Percentiles rank a stretch among this genome's conserved stretches.
phyloP scores from a whole-genome alignment of 2,113 vertebrate genomes.

The Cathartes aura region DNA sequence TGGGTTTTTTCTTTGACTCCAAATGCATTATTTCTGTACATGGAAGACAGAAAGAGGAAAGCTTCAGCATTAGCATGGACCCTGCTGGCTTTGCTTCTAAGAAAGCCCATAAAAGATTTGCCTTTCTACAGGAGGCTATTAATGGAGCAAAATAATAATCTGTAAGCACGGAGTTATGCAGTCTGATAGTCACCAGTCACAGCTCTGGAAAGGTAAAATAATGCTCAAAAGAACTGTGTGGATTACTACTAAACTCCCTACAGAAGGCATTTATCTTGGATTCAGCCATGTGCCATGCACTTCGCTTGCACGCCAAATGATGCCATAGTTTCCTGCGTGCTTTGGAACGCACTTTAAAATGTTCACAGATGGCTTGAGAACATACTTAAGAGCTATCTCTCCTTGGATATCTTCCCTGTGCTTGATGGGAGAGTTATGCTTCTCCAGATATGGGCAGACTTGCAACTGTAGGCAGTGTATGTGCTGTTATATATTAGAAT shows the following conservation, averaged over 20 bases:
- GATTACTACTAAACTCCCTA: background rate
- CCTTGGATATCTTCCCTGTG: background rate
- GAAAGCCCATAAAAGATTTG: background rate
- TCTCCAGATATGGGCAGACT: background rate
- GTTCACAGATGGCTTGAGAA: background rate
- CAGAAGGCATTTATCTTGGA: background rate
- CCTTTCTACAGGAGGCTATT: background rate
- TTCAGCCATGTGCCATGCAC: background rate
- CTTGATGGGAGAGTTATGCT: background rate
- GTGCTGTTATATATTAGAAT: background rate
- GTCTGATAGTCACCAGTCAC: background rate
- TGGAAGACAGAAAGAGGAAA: background rate
- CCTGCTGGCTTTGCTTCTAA: background rate
- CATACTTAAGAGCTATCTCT: background rate
- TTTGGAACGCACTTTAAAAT: background rate
- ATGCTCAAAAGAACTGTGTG: background rate
- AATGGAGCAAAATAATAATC: background rate
- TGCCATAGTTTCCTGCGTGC: background rate
- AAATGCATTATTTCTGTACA: background rate
- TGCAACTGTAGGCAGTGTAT: background rate
- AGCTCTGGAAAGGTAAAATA: background rate
- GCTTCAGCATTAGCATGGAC: background rate
- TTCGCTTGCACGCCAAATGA: background rate
- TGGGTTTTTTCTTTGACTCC: background rate
- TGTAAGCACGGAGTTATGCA: background rate